These are phyloP conservation scores for Andrena trimmerana DNA, from an alignment of 2,888 invertebrate genomes.

Conservation along the genomic window DNA sequence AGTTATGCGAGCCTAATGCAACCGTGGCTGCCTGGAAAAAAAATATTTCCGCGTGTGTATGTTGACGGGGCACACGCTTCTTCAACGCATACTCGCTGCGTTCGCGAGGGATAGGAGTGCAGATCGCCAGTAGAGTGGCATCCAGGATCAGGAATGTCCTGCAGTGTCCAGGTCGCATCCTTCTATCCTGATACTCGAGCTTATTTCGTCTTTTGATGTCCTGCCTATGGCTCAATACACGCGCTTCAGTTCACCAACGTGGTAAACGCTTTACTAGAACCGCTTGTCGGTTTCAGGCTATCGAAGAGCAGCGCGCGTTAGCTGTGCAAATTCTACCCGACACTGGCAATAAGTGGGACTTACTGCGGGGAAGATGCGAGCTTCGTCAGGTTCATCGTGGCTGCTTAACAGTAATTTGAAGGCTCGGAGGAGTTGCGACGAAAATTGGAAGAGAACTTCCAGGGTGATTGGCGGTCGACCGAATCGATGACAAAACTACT, in stretches of 20 bases:
- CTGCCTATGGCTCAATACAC: conserved; percentile 37
- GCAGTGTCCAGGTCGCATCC: conserved; percentile 22
- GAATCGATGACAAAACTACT: neutral
- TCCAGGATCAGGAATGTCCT: conserved; percentile 22
- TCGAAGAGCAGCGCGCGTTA: neutral
- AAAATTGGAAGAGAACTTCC: neutral
- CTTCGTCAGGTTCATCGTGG: too few species aligned
- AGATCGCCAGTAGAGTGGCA: conserved; percentile 62
- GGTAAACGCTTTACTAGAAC: neutral
- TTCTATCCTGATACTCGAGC: conserved; percentile 73
- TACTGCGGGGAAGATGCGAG: too few species aligned
- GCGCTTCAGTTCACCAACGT: neutral
- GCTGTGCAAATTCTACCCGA: neutral
- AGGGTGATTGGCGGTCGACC: neutral
- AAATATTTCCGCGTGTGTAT: conserved; percentile 33
- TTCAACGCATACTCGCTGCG: conserved; percentile 51
- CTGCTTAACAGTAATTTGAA: too few species aligned
- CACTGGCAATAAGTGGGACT: neutral
- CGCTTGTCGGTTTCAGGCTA: neutral
- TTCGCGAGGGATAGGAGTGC: conserved; percentile 69
- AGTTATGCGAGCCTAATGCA: conserved; percentile 59
- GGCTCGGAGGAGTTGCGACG: too few species aligned
- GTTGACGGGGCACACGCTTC: conserved; percentile 4
- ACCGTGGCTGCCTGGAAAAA: conserved; percentile 26
- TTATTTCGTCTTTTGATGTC: conserved; percentile 76